Percentiles rank a stretch among this genome's conserved stretches.
These are phyloP conservation scores for Branchellion lobata DNA, from an alignment of 2,888 invertebrate species.

Conservation along the genomic window DNA sequence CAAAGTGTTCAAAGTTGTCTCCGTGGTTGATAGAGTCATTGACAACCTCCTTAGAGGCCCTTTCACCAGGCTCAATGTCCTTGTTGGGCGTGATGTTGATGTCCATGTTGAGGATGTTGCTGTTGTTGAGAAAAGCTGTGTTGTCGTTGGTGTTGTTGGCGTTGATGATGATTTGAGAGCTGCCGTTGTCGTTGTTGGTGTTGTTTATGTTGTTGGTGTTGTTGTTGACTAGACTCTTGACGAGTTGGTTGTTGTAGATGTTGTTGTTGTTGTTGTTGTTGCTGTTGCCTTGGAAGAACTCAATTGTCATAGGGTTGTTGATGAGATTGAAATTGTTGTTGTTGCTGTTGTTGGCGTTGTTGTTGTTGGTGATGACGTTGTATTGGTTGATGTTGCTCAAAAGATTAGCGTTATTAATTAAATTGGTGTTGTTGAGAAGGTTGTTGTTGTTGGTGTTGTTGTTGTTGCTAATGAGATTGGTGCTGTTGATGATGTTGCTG, in stretches of 20 bases:
- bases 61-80: background rate
- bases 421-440: background rate
- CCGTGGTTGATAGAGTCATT: background rate
- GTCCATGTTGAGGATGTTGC: background rate
- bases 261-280: background rate
- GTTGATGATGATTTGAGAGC: constrained; percentile 5
- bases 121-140: background rate
- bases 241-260: background rate
- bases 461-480: background rate
- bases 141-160: background rate
- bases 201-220: background rate
- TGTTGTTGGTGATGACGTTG: background rate
- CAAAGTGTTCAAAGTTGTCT: background rate
- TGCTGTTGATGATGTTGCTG: background rate
- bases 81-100: constrained; percentile 2
- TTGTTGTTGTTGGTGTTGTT: background rate
- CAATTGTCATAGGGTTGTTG: constrained; percentile 11
- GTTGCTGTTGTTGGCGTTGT: background rate
- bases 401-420: background rate
- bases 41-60: background rate
- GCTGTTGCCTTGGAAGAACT: background rate
- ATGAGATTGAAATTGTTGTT: constrained; percentile 4
- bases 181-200: background rate
- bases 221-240: background rate
- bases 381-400: background rate